phyloP scores from a whole-genome alignment of 2,797 vertebrate species.

The Synaphobranchus kaupii region DNA sequence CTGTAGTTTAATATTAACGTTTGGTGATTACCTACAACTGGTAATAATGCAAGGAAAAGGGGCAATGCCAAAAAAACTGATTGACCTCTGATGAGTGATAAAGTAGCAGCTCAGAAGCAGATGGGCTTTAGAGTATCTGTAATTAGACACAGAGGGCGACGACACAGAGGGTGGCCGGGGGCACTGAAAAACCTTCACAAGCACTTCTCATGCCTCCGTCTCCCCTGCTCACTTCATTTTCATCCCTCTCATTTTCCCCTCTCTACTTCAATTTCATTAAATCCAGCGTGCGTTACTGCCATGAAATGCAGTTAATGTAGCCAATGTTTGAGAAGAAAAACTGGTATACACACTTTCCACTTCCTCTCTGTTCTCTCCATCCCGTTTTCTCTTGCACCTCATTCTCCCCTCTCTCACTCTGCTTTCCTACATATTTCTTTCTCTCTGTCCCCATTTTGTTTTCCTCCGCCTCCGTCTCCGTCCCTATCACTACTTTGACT shows the following conservation, averaged over 20 bases:
- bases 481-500: not conserved
- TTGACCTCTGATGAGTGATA: not conserved
- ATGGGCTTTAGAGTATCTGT: not conserved
- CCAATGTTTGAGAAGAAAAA: not conserved
- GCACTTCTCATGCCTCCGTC: not conserved
- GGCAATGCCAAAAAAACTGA: not conserved
- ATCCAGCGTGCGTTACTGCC: too few relatives aligned
- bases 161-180: not conserved
- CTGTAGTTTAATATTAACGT: not conserved
- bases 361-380: not conserved
- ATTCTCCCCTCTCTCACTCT: not conserved
- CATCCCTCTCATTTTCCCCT: not conserved
- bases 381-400: not conserved
- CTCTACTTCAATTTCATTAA: not conserved
- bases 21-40: not conserved
- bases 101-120: slow-evolving; percentile 2
- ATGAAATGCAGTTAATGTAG: too few relatives aligned
- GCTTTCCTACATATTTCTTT: not conserved
- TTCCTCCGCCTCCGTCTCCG: not conserved
- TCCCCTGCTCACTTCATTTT: not conserved
- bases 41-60: not conserved
- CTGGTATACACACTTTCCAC: not conserved
- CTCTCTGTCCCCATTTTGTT: not conserved
- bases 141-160: not conserved
- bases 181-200: not conserved